Percentiles rank a stretch among this genome's conserved stretches.
phyloP scores from a whole-genome alignment of 2,888 invertebrate species.

The Anagyrus pseudococci region DNA sequence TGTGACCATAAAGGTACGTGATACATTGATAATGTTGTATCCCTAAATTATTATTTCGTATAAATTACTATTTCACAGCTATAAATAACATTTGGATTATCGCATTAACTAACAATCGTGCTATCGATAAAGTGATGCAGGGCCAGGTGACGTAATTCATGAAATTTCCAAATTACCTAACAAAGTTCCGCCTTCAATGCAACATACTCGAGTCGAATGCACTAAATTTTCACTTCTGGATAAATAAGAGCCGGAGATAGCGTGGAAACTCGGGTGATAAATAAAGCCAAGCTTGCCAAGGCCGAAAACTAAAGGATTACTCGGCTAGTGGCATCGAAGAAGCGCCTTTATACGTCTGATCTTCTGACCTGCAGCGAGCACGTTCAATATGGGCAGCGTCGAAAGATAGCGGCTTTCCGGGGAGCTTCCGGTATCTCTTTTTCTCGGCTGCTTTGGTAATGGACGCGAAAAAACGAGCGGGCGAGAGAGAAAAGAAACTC shows the following conservation, averaged over 20 bases:
- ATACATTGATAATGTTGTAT: too few species aligned
- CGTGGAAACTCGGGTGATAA: slow-evolving; percentile 1
- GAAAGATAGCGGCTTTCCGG: neutral
- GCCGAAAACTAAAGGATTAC: slow-evolving; percentile 16
- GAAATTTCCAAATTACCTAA: too few species aligned
- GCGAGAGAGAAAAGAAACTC: slow-evolving; percentile 7
- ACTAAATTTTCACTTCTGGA: neutral
- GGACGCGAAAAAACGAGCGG: slow-evolving; percentile 7
- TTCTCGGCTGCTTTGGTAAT: neutral
- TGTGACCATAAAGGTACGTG: too few species aligned
- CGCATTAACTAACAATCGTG: neutral
- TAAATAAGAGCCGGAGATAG: neutral
- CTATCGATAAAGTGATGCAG: neutral
- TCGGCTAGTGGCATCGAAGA: neutral
- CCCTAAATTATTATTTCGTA: too few species aligned
- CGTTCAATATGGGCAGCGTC: too few species aligned
- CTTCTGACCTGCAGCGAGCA: neutral
- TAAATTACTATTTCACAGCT: too few species aligned
- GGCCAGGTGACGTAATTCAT: neutral
- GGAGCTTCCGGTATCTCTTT: too few species aligned
- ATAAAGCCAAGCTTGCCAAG: slow-evolving; percentile 6
- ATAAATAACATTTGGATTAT: too few species aligned
- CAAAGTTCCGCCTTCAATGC: neutral
- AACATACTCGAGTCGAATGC: neutral
- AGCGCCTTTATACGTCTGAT: neutral